Evolutionary conservation across 2,113 vertebrate genomes (phyloP).

Genomic region (Setophaga coronata): DNA sequence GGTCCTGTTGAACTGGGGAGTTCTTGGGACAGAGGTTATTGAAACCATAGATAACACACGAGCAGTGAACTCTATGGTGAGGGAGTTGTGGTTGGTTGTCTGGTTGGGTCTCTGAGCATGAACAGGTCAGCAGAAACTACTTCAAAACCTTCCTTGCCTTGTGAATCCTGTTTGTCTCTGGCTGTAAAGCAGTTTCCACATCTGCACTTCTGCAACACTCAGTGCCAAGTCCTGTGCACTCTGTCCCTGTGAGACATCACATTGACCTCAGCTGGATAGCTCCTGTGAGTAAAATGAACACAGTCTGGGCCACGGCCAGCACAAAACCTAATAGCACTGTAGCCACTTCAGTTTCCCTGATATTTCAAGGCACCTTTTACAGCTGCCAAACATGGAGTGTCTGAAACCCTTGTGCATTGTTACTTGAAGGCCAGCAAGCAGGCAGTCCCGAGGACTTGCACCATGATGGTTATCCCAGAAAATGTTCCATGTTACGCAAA

Average conservation of each 20-base stretch:
- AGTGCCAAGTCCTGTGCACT: constrained; percentile 38
- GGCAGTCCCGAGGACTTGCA: constrained; percentile 29
- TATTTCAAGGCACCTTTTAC: constrained; percentile 34
- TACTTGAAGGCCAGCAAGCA: neutral
- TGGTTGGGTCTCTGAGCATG: neutral
- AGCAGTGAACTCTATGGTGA: neutral
- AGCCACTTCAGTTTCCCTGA: constrained; percentile 21
- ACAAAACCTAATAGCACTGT: neutral
- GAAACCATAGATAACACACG: neutral
- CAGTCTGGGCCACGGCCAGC: neutral
- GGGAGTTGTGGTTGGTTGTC: constrained; percentile 1
- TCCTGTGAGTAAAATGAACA: constrained; percentile 6
- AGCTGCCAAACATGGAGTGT: constrained; percentile 41
- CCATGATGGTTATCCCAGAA: constrained; percentile 26
- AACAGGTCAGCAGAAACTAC: neutral
- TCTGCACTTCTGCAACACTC: constrained; percentile 21
- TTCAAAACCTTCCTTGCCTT: neutral
- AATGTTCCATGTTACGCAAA: constrained; percentile 53
- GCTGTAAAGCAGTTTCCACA: constrained; percentile 42
- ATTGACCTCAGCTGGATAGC: constrained; percentile 20
- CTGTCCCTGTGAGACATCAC: neutral
- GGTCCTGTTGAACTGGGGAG: neutral
- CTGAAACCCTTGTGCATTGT: neutral
- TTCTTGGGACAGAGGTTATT: neutral
- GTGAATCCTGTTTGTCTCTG: neutral